Conservation (phyloP, 2,113 vertebrate genomes). For the Sphyrna mokarran region DNA sequence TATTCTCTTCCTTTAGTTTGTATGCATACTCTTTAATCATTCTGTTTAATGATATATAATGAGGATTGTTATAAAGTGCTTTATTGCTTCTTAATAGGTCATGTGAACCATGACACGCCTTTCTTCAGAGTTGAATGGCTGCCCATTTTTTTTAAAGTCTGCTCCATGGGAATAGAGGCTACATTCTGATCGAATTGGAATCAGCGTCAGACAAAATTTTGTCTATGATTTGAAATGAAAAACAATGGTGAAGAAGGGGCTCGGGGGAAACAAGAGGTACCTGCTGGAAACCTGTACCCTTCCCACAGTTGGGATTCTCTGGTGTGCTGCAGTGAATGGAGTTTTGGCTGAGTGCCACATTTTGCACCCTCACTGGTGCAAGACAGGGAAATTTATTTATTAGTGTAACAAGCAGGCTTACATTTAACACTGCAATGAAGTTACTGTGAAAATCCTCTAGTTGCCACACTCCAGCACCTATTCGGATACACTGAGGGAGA, state of each 20-base stretch:
- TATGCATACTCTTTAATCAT: neutral
- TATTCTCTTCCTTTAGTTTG: neutral
- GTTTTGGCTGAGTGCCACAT: too few species aligned
- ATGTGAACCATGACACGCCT: too few species aligned
- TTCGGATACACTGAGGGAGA: too few species aligned
- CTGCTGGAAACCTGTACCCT: neutral
- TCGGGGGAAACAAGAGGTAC: neutral
- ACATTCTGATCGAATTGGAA: neutral
- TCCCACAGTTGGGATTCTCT: too few species aligned
- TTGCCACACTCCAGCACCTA: too few species aligned
- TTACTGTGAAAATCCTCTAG: too few species aligned
- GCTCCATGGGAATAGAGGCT: neutral
- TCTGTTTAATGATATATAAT: neutral
- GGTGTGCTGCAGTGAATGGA: too few species aligned
- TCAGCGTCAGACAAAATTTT: neutral
- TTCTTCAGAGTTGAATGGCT: neutral
- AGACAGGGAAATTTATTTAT: too few species aligned
- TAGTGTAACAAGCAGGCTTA: too few species aligned
- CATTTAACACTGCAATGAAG: too few species aligned
- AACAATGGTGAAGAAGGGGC: neutral
- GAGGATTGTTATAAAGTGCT: neutral
- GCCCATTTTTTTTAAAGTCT: neutral
- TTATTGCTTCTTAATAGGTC: neutral
- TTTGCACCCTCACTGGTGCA: too few species aligned
- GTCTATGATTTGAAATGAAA: neutral